Conservation (phyloP, 2,888 invertebrate species). For the Myopa testacea region DNA sequence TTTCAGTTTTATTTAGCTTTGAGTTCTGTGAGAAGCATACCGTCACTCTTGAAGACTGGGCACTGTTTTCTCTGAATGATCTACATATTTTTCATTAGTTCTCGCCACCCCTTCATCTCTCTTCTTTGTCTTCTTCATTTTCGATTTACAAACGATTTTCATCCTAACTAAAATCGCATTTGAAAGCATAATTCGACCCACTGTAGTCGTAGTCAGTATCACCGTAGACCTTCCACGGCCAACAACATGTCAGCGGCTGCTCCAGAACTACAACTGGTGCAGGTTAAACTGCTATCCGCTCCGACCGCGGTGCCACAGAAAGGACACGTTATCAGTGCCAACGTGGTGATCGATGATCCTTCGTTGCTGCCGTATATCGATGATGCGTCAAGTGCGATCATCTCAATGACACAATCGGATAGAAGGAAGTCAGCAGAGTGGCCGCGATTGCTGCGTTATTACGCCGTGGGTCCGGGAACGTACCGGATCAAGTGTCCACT, state of each 20-base stretch:
- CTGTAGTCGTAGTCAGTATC: background rate
- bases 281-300: constrained; percentile 59
- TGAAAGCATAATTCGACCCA: no score
- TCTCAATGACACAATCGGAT: background rate
- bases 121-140: no score
- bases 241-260: constrained; percentile 20
- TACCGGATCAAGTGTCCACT: constrained; percentile 62
- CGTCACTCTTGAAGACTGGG: no score
- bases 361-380: constrained; percentile 58
- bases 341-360: constrained; percentile 55
- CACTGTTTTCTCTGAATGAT: no score
- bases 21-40: no score
- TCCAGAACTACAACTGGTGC: constrained; percentile 50
- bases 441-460: constrained; percentile 51
- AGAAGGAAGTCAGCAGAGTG: background rate
- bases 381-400: constrained; percentile 49
- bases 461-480: constrained; percentile 62
- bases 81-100: background rate
- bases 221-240: background rate
- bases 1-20: background rate
- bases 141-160: no score
- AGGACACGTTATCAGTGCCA: constrained; percentile 59
- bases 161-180: no score
- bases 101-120: background rate
- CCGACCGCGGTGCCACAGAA: constrained; percentile 55